These are phyloP conservation scores for Nymphalis c-album DNA, from an alignment of 2,888 invertebrate species.

Conservation along the genomic window DNA sequence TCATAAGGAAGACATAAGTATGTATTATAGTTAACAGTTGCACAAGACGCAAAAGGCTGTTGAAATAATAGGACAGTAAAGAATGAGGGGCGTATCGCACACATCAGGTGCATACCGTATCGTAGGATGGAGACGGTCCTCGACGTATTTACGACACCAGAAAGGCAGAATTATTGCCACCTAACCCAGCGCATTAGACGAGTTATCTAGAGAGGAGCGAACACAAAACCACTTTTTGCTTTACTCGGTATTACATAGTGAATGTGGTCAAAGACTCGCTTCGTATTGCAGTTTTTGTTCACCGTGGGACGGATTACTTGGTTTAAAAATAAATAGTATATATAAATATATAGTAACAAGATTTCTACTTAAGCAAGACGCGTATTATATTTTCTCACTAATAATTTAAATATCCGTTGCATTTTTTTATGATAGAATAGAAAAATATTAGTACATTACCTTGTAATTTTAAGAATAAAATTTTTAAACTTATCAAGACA, in stretches of 20 bases:
- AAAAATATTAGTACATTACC: too few relatives aligned
- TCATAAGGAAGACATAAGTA: too few relatives aligned
- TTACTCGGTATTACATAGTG: slow-evolving; percentile 42
- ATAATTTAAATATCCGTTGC: too few relatives aligned
- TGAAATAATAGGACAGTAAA: neutral
- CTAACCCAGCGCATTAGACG: slow-evolving; percentile 39
- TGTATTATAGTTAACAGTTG: too few relatives aligned
- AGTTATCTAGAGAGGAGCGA: slow-evolving; percentile 40
- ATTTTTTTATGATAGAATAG: too few relatives aligned
- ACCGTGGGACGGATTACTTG: slow-evolving; percentile 28
- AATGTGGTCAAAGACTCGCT: slow-evolving; percentile 44
- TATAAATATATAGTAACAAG: neutral
- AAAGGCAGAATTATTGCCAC: slow-evolving; percentile 34
- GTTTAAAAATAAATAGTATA: slow-evolving; percentile 19
- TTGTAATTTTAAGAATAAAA: too few relatives aligned
- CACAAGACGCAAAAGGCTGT: too few relatives aligned
- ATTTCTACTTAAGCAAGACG: neutral
- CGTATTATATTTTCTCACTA: too few relatives aligned
- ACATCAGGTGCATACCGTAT: slow-evolving; percentile 6
- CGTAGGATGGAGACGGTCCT: slow-evolving; percentile 23
- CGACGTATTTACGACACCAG: slow-evolving; percentile 29
- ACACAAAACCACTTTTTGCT: slow-evolving; percentile 52
- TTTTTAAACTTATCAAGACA: too few relatives aligned
- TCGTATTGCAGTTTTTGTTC: slow-evolving; percentile 36
- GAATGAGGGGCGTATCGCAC: neutral